Evolutionary conservation across 2,888 invertebrate genomes (phyloP), one percentile per base, ranked within the genome.

Genomic region (Omphaloscelis lunosa): DNA sequence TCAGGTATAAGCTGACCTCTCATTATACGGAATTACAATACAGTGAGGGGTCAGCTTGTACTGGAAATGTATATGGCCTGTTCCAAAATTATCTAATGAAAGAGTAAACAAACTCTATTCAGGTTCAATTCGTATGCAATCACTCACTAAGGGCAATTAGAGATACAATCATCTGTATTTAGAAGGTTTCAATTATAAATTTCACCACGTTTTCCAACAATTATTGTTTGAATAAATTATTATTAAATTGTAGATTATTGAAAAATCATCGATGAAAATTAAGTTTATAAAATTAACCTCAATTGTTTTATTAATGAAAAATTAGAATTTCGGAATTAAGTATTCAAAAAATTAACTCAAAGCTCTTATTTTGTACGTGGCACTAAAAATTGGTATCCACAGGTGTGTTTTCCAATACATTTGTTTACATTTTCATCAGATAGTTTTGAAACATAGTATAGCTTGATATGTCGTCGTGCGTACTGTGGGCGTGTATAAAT

Each of bases 401-500:
- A 7, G 20, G 20, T 65, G 4, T 5, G 8, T 5, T 29, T 45
- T 48, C 17, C 17, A 9, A 9, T 6, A 8, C 6, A 6, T 41
- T 69, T 56, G 17, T 20, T 70, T 70, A 45, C 45, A 20, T 12
- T 34, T 45, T 34, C 8, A 5, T 8, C 23, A 29, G 0, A 17
- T 17, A 41, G 6, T 56, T 72, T 56, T n/a, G 2, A 17, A 27
- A 69, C 56, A 29, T 9, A 56, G 27, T 41, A 15, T 34, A 27
- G 34, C 61, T 53, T 62, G 34, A 61, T 29, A 67, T 75, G n/a
- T 76, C 34, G 23, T 27, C 61, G 59, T 59, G 23, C 34, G 17
- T 58, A 59, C 29, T 41, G 87, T 88, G 72, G 88, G 86, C 76
- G 80, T 75, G 34, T 39, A 61, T 77, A 82, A 74, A 79, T 85